Evolutionary conservation across 2,888 invertebrate genomes (phyloP).

Genomic region (Biston stratarius): DNA sequence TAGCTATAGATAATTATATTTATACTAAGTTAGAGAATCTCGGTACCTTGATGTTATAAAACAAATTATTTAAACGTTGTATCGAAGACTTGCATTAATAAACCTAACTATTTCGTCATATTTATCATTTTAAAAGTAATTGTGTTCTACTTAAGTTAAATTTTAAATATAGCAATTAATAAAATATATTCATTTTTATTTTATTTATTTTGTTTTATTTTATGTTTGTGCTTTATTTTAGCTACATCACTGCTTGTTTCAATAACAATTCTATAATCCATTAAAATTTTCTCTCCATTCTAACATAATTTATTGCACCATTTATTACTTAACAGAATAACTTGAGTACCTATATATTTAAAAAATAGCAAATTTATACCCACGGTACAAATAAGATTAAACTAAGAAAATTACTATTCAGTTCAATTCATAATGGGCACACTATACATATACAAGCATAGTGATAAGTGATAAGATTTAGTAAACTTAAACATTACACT

Average conservation of each 20-base stretch:
- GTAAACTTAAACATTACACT: neutral
- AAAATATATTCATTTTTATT: conserved; percentile 86
- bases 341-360: too few relatives aligned
- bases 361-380: too few relatives aligned
- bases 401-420: neutral
- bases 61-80: conserved; percentile 40
- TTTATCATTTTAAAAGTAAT: conserved; percentile 57
- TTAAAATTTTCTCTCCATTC: neutral
- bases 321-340: neutral
- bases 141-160: conserved; percentile 75
- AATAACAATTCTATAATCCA: conserved; percentile 4
- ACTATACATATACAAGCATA: too few relatives aligned
- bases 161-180: conserved; percentile 77
- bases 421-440: neutral
- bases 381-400: too few relatives aligned
- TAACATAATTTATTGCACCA: neutral
- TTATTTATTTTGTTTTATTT: conserved; percentile 83
- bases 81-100: conserved; percentile 44
- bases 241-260: conserved; percentile 2
- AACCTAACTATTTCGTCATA: conserved; percentile 58
- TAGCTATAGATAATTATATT: conserved; percentile 58
- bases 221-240: conserved; percentile 60
- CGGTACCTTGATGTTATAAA: conserved; percentile 71
- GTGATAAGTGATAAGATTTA: neutral
- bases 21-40: conserved; percentile 73